phyloP scores from a whole-genome alignment of 2,797 vertebrate genomes.

The Anguilla marmorata region DNA sequence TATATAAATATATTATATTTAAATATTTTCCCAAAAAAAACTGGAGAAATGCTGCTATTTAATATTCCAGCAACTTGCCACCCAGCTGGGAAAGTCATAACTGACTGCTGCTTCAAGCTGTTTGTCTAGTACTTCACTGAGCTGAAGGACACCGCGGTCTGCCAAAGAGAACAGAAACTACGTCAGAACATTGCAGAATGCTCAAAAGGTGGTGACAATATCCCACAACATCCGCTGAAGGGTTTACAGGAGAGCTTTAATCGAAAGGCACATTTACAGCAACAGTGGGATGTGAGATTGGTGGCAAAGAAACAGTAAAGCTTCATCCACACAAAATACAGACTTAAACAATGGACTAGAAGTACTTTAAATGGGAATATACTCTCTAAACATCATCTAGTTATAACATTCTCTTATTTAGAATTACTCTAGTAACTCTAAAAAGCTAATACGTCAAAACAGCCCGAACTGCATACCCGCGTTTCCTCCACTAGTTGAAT shows the following conservation, averaged over 20 bases:
- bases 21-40: background rate
- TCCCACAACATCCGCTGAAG: conserved; percentile 29
- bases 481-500: background rate
- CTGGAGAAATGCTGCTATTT: background rate
- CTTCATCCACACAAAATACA: conserved; percentile 69
- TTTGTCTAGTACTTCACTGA: background rate
- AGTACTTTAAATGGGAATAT: conserved; percentile 39
- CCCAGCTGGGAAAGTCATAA: background rate
- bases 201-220: background rate
- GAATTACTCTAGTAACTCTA: conserved; percentile 72
- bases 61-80: background rate
- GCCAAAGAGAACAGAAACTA: background rate
- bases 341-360: conserved; percentile 18
- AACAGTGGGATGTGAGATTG: conserved; percentile 78
- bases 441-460: conserved; percentile 60
- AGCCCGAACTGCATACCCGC: conserved; percentile 28
- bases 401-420: conserved; percentile 60
- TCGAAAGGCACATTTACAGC: conserved; percentile 86
- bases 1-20: too few relatives aligned
- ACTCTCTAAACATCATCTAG: conserved; percentile 68
- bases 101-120: background rate
- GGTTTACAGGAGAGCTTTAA: conserved; percentile 81
- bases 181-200: background rate
- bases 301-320: conserved; percentile 70
- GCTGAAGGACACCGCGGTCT: background rate